phyloP scores from a whole-genome alignment of 2,797 vertebrate genomes.

The Gallinago stenura region DNA sequence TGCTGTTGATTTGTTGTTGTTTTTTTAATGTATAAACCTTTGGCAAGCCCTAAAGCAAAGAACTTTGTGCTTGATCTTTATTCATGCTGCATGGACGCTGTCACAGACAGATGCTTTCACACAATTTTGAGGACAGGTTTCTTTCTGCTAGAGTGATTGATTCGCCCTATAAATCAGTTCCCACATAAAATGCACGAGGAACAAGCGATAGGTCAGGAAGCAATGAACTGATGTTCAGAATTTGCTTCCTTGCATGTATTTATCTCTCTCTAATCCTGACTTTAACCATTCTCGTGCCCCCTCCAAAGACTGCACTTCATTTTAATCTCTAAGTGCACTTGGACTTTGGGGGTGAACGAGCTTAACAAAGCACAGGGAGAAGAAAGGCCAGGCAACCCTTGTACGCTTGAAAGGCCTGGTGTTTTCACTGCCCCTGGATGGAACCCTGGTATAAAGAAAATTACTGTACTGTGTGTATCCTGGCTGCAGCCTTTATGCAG shows the following conservation, averaged over 20 bases:
- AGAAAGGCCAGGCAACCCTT: background rate
- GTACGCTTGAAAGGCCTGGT: background rate
- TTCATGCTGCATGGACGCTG: background rate
- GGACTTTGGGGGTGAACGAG: background rate
- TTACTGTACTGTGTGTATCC: background rate
- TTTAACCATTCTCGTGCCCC: background rate
- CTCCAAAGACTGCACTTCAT: background rate
- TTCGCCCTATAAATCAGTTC: slow-evolving; percentile 1
- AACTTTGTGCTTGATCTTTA: background rate
- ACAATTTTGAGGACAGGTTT: background rate
- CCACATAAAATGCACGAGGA: background rate
- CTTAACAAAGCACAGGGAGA: background rate
- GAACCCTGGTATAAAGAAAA: background rate
- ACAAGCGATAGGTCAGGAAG: background rate
- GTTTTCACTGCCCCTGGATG: background rate
- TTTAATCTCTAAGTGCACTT: background rate
- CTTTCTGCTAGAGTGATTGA: background rate
- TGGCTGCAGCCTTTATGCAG: background rate
- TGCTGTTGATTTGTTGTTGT: no score
- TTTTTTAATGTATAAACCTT: background rate
- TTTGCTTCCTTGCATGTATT: background rate
- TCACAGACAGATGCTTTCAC: background rate
- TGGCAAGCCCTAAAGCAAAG: background rate
- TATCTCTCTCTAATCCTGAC: background rate
- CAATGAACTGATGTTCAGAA: background rate